These are phyloP conservation scores for Lates japonicus DNA, from an alignment of 2,797 vertebrate species.

Conservation along the genomic window DNA sequence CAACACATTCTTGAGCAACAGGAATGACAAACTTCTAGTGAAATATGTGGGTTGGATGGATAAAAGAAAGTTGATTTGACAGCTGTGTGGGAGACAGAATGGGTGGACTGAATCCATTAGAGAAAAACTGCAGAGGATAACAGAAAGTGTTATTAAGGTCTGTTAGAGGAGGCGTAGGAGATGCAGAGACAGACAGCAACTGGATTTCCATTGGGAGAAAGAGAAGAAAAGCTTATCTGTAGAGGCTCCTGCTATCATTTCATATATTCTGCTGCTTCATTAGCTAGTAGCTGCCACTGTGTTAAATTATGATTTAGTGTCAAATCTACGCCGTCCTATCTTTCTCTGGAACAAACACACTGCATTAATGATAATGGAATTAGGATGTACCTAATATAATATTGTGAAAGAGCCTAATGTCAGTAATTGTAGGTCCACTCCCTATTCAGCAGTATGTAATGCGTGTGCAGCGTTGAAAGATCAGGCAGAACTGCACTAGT, in stretches of 20 bases:
- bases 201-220: constrained; percentile 1
- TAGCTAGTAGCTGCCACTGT: constrained; percentile 34
- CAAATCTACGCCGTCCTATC: constrained; percentile 13
- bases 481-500: not conserved
- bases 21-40: constrained; percentile 52
- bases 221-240: constrained; percentile 10
- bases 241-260: constrained; percentile 18
- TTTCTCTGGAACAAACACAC: constrained; percentile 21
- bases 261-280: constrained; percentile 30
- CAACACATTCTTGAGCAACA: constrained; percentile 65
- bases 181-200: not conserved
- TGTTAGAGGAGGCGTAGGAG: not conserved
- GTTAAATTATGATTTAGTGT: constrained; percentile 43
- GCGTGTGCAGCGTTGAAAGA: not conserved
- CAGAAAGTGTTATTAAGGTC: constrained; percentile 4
- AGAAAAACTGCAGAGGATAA: not conserved
- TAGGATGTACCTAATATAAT: constrained; percentile 52
- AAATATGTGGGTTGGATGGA: constrained; percentile 36
- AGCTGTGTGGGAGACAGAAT: constrained; percentile 13
- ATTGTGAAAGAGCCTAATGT: constrained; percentile 4
- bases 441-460: not conserved
- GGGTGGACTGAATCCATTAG: constrained; percentile 16
- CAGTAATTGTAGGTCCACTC: constrained; percentile 12
- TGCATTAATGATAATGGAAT: constrained; percentile 48
- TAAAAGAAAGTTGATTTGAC: constrained; percentile 27